These are phyloP conservation scores for Oceanodroma leucorhoa DNA, from an alignment of 2,797 vertebrate species.

Conservation along the genomic window DNA sequence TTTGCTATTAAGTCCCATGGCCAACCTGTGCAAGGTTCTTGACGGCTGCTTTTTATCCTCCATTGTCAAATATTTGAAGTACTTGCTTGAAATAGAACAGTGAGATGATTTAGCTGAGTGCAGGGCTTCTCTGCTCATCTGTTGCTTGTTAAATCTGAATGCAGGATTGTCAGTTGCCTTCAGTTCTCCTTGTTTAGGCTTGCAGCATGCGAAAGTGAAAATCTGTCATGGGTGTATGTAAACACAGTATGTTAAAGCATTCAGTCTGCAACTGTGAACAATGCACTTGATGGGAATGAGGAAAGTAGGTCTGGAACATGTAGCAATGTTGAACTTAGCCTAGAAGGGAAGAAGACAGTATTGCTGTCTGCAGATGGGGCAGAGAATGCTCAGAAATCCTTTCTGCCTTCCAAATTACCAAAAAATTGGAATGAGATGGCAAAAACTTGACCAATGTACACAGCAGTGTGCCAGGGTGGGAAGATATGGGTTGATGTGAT, in stretches of 20 bases:
- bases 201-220: not conserved
- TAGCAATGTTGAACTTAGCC: not conserved
- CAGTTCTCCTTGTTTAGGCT: slow-evolving; percentile 19
- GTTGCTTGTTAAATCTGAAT: not conserved
- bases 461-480: not conserved
- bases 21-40: not conserved
- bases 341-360: not conserved
- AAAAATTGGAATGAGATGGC: not conserved
- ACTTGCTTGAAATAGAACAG: not conserved
- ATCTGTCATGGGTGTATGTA: not conserved
- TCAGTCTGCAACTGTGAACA: not conserved
- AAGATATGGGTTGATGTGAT: not conserved
- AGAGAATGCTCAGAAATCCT: not conserved
- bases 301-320: not conserved
- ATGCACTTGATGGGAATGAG: not conserved
- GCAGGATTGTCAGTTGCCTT: not conserved
- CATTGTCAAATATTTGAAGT: not conserved
- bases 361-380: not conserved
- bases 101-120: not conserved
- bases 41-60: slow-evolving; percentile 7
- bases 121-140: not conserved
- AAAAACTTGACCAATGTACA: not conserved
- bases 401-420: not conserved
- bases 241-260: not conserved
- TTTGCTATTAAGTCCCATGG: not conserved